These are phyloP conservation scores for Drosophila oshimai DNA, from an alignment of 1,140 invertebrate species.

Conservation along the genomic window DNA sequence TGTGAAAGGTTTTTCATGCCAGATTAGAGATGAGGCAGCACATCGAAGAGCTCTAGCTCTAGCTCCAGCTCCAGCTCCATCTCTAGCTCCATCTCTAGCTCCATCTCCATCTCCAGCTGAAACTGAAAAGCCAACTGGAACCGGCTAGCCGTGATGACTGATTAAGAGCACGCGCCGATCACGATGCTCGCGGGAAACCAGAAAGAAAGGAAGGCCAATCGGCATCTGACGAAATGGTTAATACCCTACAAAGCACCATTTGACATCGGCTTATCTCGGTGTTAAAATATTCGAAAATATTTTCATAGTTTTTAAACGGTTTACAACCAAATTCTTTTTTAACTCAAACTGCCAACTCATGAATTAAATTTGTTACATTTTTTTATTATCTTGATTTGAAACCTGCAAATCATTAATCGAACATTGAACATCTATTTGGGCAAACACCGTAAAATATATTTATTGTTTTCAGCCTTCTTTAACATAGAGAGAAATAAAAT, in stretches of 20 bases:
- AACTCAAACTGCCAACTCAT: background rate
- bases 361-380: background rate
- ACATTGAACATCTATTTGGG: too few relatives aligned
- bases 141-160: conserved; percentile 29
- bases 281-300: too few relatives aligned
- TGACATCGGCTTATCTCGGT: too few relatives aligned
- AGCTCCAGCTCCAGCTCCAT: background rate
- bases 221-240: background rate
- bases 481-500: too few relatives aligned
- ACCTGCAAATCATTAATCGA: background rate
- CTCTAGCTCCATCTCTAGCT: too few relatives aligned
- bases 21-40: conserved; percentile 55
- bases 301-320: background rate
- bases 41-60: background rate
- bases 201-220: background rate
- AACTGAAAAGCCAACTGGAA: conserved; percentile 6
- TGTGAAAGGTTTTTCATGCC: conserved; percentile 74
- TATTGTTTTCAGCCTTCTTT: too few relatives aligned
- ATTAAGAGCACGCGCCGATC: conserved; percentile 35
- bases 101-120: background rate
- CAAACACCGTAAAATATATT: too few relatives aligned
- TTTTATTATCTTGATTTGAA: background rate
- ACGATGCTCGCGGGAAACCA: background rate
- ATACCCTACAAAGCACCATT: background rate
- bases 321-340: background rate